Evolutionary conservation across 2,888 invertebrate species (phyloP).

Genomic region (Sarcophaga rosellei): DNA sequence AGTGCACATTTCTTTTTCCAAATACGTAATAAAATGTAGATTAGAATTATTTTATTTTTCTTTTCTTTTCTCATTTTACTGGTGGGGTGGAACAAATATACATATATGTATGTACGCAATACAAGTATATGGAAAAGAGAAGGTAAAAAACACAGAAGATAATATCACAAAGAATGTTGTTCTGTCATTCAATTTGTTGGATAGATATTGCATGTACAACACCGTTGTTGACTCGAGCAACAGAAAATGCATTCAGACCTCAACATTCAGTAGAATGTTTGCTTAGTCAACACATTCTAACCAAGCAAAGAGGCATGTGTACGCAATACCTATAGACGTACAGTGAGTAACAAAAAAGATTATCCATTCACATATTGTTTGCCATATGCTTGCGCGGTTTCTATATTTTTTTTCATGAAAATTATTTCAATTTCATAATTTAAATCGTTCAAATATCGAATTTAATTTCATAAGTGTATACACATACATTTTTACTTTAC

Average conservation of each 20-base stretch:
- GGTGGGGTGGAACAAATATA: too few species aligned
- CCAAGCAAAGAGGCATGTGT: not conserved
- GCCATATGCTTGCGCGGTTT: too few species aligned
- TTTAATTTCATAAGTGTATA: too few species aligned
- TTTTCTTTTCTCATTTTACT: too few species aligned
- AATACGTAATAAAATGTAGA: not conserved
- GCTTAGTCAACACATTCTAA: conserved; percentile 19
- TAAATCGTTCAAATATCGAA: too few species aligned
- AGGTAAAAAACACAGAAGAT: not conserved
- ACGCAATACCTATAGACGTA: not conserved
- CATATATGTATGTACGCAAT: too few species aligned
- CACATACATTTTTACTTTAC: too few species aligned
- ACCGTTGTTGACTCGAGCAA: not conserved
- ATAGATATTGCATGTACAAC: conserved; percentile 20
- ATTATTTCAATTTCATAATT: too few species aligned
- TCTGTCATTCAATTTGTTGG: conserved; percentile 32
- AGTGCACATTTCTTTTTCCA: not conserved
- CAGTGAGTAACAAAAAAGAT: too few species aligned
- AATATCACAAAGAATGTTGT: conserved; percentile 28
- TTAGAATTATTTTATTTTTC: not conserved
- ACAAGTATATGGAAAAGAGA: not conserved
- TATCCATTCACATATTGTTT: not conserved
- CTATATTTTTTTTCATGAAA: too few species aligned
- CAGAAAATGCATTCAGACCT: conserved; percentile 15
- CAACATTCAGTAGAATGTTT: conserved; percentile 6